A percentile compares a stretch with the other conserved stretches of the same genome.
phyloP scores from a whole-genome alignment of 2,888 invertebrate genomes.

The Allygus modestus region DNA sequence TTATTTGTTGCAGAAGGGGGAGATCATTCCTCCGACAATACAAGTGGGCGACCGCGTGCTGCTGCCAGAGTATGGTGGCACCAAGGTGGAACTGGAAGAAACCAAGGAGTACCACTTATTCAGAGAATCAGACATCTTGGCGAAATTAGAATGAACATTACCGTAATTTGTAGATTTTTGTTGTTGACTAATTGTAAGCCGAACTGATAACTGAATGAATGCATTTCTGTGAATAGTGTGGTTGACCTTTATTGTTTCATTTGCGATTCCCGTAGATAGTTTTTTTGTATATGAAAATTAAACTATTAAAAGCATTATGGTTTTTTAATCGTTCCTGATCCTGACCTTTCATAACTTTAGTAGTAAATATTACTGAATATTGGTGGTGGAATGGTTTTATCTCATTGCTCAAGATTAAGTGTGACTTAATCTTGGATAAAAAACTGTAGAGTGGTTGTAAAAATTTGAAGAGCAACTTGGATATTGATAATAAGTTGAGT shows the following conservation, averaged over 20 bases:
- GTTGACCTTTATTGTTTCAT: constrained; percentile 39
- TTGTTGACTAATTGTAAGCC: constrained; percentile 55
- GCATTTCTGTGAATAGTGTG: constrained; percentile 54
- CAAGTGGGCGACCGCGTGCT: constrained; percentile 96
- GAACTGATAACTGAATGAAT: constrained; percentile 45
- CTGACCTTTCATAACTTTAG: neutral
- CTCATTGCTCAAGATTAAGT: too few relatives aligned
- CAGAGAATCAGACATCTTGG: constrained; percentile 97
- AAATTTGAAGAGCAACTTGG: neutral
- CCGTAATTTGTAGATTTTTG: constrained; percentile 37
- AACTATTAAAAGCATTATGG: constrained; percentile 11
- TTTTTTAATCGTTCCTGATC: neutral
- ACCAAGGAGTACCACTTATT: constrained; percentile 96
- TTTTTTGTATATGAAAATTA: constrained; percentile 55
- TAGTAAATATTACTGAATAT: too few relatives aligned
- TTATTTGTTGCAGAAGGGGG: constrained; percentile 83
- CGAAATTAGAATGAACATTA: constrained; percentile 84
- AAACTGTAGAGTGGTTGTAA: neutral
- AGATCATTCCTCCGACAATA: constrained; percentile 86
- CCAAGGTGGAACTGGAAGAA: constrained; percentile 92
- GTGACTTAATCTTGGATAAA: neutral
- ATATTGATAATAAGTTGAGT: neutral
- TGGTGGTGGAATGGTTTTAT: too few relatives aligned
- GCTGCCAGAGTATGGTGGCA: constrained; percentile 99
- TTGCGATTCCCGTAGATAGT: constrained; percentile 43